These are phyloP conservation scores for Copidosoma floridanum DNA, from an alignment of 1,140 invertebrate genomes.

Conservation along the genomic window DNA sequence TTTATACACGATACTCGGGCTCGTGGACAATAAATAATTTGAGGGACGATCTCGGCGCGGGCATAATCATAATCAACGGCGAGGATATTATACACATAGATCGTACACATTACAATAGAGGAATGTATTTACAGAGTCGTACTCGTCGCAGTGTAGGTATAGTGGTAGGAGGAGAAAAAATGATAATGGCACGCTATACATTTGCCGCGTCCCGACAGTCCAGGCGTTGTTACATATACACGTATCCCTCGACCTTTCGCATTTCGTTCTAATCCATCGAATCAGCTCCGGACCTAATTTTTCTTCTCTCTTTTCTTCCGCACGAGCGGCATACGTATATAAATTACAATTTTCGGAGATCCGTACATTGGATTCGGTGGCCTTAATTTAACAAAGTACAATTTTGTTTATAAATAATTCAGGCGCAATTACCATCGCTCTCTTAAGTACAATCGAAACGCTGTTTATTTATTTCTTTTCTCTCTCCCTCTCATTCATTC, in stretches of 20 bases:
- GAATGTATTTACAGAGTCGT: conserved; percentile 27
- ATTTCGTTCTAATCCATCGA: background rate
- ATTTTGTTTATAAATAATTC: conserved; percentile 20
- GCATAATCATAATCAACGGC: conserved; percentile 11
- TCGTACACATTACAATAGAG: conserved; percentile 5
- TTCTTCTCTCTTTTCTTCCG: background rate
- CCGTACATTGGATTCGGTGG: background rate
- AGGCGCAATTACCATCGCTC: background rate
- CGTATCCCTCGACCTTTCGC: background rate
- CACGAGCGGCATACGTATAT: no score
- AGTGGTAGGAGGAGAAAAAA: conserved; percentile 18
- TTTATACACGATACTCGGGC: background rate
- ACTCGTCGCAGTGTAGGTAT: no score
- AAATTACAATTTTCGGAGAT: conserved; percentile 9
- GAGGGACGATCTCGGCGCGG: no score
- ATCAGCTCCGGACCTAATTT: background rate
- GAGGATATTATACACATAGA: conserved; percentile 10
- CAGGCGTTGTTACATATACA: no score
- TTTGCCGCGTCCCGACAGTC: background rate
- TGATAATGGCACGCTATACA: conserved; percentile 23
- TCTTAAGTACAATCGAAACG: conserved; percentile 11
- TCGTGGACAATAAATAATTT: conserved; percentile 18
- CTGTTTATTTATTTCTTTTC: background rate
- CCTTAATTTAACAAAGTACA: conserved; percentile 4
- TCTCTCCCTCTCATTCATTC: no score